Evolutionary conservation across 2,888 invertebrate species (phyloP).

Genomic region (Arctia plantaginis): DNA sequence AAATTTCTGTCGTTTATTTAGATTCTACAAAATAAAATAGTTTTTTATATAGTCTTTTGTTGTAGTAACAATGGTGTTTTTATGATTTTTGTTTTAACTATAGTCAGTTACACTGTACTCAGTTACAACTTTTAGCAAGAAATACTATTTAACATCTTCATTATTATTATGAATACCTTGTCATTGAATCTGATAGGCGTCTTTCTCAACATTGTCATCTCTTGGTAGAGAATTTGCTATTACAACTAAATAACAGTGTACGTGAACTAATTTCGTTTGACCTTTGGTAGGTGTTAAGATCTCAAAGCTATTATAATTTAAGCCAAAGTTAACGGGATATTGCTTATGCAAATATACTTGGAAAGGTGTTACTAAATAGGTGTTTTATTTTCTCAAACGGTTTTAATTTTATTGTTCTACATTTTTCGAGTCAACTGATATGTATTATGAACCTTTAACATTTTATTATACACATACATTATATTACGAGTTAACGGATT

Average conservation of each 20-base stretch:
- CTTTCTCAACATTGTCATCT: constrained; percentile 12
- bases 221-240: constrained; percentile 48
- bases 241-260: constrained; percentile 44
- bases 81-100: not conserved
- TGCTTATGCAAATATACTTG: not conserved
- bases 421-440: not conserved
- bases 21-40: not conserved
- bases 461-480: not conserved
- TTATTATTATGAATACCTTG: not conserved
- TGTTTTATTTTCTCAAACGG: not conserved
- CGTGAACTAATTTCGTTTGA: constrained; percentile 50
- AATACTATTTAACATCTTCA: not conserved
- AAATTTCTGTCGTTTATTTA: constrained; percentile 18
- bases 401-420: not conserved
- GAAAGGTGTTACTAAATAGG: not conserved
- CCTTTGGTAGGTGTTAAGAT: constrained; percentile 54
- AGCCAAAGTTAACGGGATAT: constrained; percentile 1
- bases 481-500: no score
- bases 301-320: constrained; percentile 13
- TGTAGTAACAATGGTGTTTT: no score
- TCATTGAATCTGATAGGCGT: not conserved
- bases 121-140: not conserved
- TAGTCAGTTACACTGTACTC: not conserved
- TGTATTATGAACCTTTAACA: no score
- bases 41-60: not conserved